These are phyloP conservation scores for Colletes gigas DNA, from an alignment of 1,140 invertebrate genomes.

Conservation along the genomic window DNA sequence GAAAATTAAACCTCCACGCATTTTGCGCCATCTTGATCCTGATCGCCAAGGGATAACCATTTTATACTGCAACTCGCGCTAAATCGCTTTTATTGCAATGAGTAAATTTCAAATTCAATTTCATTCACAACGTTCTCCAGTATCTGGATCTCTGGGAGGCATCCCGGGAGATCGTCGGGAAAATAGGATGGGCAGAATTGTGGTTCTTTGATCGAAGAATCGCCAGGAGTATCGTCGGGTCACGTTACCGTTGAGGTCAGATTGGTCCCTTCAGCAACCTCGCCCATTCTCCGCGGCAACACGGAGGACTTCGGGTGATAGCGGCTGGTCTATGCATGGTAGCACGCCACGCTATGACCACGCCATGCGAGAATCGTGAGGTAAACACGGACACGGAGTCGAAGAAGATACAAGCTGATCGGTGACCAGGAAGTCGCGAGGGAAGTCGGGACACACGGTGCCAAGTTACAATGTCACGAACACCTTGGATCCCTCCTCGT, in stretches of 20 bases:
- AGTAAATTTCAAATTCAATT: no score
- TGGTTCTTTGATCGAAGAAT: slow-evolving; percentile 48
- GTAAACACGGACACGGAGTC: slow-evolving; percentile 60
- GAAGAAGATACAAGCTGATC: slow-evolving; percentile 63
- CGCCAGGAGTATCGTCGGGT: slow-evolving; percentile 48
- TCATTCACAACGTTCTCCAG: no score
- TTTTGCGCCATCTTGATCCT: no score
- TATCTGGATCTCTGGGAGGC: neutral
- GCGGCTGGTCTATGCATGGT: slow-evolving; percentile 46
- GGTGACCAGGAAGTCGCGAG: slow-evolving; percentile 56
- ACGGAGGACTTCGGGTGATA: slow-evolving; percentile 20
- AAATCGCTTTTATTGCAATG: no score
- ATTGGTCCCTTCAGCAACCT: slow-evolving; percentile 64
- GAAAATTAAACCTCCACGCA: no score
- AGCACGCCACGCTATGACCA: slow-evolving; percentile 61
- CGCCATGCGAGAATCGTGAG: slow-evolving; percentile 57
- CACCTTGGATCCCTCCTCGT: neutral
- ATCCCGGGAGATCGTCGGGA: neutral
- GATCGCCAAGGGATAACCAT: no score
- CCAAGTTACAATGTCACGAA: slow-evolving; percentile 56
- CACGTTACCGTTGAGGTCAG: slow-evolving; percentile 68
- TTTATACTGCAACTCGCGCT: no score
- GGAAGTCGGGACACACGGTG: slow-evolving; percentile 51
- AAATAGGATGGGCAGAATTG: slow-evolving; percentile 45
- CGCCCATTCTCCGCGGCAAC: slow-evolving; percentile 37